Percentiles rank a stretch among this genome's conserved stretches.
Evolutionary conservation across 23 tunicate species (phyloP).

Genomic region (Styela plicata): DNA sequence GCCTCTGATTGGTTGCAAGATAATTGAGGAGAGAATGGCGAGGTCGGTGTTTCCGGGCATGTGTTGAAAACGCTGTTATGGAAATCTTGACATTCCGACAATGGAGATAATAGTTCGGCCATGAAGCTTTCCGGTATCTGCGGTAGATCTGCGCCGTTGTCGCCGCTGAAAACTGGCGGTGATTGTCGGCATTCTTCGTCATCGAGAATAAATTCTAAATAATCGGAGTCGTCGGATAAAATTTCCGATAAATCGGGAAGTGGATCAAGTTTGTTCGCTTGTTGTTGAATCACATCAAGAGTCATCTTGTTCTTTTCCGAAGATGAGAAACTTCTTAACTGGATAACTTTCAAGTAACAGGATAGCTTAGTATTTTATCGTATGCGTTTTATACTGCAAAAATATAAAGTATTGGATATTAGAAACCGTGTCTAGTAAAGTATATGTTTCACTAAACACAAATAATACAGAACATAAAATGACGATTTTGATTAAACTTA

Average conservation of each 20-base stretch:
- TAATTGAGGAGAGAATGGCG: not conserved
- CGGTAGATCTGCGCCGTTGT: not conserved
- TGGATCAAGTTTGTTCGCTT: not conserved
- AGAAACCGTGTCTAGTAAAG: no score
- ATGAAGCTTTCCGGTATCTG: slow-evolving; percentile 1
- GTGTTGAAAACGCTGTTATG: not conserved
- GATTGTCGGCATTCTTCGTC: not conserved
- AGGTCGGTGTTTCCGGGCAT: not conserved
- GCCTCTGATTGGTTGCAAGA: not conserved
- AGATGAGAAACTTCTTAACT: no score
- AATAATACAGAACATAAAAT: no score
- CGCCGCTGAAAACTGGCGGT: not conserved
- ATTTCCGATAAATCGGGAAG: slow-evolving; percentile 53
- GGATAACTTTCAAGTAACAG: no score
- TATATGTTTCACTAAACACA: no score
- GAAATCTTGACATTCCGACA: not conserved
- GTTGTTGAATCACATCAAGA: not conserved
- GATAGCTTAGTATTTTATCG: no score
- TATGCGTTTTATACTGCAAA: no score
- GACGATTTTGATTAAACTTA: no score
- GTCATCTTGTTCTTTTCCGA: no score
- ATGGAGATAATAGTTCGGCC: slow-evolving; percentile 12
- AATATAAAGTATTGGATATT: no score
- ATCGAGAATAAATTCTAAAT: slow-evolving; percentile 54
- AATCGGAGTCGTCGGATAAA: slow-evolving; percentile 66